Evolutionary conservation across 2,113 vertebrate species (phyloP), one percentile per base, ranked within the genome.

Genomic region (Turdus rufiventris): DNA sequence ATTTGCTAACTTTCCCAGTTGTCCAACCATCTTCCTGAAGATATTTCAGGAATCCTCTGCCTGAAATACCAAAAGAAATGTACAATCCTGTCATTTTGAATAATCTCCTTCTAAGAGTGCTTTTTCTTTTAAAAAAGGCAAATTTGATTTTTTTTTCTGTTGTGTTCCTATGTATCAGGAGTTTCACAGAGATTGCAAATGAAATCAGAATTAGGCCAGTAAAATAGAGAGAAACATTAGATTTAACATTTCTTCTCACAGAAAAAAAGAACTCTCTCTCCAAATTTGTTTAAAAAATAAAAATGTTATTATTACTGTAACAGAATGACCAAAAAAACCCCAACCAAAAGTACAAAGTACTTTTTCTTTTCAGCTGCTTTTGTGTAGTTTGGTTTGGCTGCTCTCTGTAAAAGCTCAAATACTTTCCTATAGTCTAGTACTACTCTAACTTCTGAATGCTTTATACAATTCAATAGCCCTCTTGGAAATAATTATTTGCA

Each of bases 101-200:
- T 25, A 33, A 70, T 40, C 6, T 68, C 17, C 33, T 75, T 29
- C 29, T 48, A 62, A 14, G 8, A 75, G 12, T 45, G 18, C 12
- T 56, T 54, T 33, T 19, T n/a, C n/a, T 45, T 56, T 31, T 24
- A 8, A 29, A 28, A 58, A 33, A 14, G 28, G 6, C 11, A 18
- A 45, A 4, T 73, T 79, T 26, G 3, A 0, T 1, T 25, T 78
- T 73, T 78, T 73, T 48, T 48, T 24, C 68, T 68, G 25, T 17
- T 3, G 0, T 34, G 7, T 16, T 47, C 34, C 20, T 66, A 0
- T 26, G 12, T 34, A 60, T 43, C 48, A 61, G 16, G 2, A 5
- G 11, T 56, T 87, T 58, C 17, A 54, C 7, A 34, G 48, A 56
- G 33, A n/a, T 6, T 60, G 26, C 45, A 82, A 54, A 43, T 7